A percentile compares a stretch with the other conserved stretches of the same genome.
phyloP scores from a whole-genome alignment of 1,140 invertebrate species.

The Dysdera silvatica region DNA sequence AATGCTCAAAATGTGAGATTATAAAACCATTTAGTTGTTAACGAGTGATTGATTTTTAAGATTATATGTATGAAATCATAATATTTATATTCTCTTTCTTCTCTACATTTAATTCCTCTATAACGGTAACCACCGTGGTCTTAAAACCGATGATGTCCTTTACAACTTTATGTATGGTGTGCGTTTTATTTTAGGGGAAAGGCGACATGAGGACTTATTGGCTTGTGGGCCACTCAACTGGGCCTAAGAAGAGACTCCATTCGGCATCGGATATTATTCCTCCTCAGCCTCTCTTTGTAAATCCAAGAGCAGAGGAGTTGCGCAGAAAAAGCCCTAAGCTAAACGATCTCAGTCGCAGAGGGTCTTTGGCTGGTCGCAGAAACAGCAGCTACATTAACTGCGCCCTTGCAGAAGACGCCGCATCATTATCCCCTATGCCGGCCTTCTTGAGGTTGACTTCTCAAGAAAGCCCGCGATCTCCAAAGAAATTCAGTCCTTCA shows the following conservation, averaged over 20 bases:
- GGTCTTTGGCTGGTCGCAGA: constrained; percentile 11
- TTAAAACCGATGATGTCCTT: constrained; percentile 2
- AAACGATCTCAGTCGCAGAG: not conserved
- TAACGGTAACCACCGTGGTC: not conserved
- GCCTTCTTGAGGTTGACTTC: constrained; percentile 15
- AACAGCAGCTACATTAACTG: constrained; percentile 14
- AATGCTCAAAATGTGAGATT: no score
- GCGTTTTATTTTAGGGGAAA: constrained; percentile 42
- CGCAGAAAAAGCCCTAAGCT: constrained; percentile 17
- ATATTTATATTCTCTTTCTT: not conserved
- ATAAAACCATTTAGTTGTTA: no score
- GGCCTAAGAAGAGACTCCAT: constrained; percentile 16
- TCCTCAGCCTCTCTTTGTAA: constrained; percentile 17
- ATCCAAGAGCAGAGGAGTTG: constrained; percentile 1
- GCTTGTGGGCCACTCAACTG: constrained; percentile 39
- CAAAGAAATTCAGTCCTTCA: constrained; percentile 13
- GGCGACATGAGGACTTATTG: constrained; percentile 44
- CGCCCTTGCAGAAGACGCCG: constrained; percentile 9
- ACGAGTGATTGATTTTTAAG: no score
- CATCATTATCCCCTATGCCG: constrained; percentile 3
- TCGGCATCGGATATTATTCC: not conserved
- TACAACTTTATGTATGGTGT: constrained; percentile 1
- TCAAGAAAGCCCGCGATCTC: constrained; percentile 11
- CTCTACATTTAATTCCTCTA: not conserved
- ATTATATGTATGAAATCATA: no score